Conservation (phyloP, 2,888 invertebrate genomes). For the Malthinus seriepunctatus region DNA sequence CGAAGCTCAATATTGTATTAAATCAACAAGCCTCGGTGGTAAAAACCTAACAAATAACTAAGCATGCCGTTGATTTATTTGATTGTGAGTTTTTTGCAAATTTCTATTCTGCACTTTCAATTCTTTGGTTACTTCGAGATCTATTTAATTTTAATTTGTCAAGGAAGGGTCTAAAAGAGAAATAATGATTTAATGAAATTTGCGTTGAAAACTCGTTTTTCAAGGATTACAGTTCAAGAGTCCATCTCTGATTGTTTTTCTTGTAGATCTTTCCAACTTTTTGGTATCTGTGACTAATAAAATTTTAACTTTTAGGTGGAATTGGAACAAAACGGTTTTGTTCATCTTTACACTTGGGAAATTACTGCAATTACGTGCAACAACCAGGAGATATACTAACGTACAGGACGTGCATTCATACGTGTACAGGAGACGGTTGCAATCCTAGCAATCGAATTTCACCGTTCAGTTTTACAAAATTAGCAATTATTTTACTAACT, state of each 20-base stretch:
- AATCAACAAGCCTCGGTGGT: conserved; percentile 67
- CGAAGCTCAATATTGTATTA: conserved; percentile 83
- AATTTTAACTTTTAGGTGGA: conserved; percentile 64
- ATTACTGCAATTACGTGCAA: conserved; percentile 85
- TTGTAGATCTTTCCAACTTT: background rate
- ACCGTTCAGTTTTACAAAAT: background rate
- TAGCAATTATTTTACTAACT: background rate
- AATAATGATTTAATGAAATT: background rate
- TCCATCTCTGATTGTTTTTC: background rate
- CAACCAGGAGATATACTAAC: conserved; percentile 81
- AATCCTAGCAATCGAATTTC: conserved; percentile 57
- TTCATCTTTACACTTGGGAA: conserved; percentile 83
- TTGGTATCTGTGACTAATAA: background rate
- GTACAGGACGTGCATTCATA: conserved; percentile 87
- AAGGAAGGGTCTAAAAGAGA: too few species aligned
- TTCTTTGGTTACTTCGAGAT: too few species aligned
- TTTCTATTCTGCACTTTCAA: background rate
- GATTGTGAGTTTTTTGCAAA: background rate
- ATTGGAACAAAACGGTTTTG: conserved; percentile 88
- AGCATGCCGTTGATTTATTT: background rate
- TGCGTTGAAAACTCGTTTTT: background rate
- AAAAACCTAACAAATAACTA: conserved; percentile 22
- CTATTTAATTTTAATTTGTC: too few species aligned
- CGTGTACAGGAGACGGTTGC: conserved; percentile 82
- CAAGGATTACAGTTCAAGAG: background rate